Percentiles rank a stretch among this genome's conserved stretches.
phyloP scores from a whole-genome alignment of 2,113 vertebrate species.

The Charadrius vociferus region DNA sequence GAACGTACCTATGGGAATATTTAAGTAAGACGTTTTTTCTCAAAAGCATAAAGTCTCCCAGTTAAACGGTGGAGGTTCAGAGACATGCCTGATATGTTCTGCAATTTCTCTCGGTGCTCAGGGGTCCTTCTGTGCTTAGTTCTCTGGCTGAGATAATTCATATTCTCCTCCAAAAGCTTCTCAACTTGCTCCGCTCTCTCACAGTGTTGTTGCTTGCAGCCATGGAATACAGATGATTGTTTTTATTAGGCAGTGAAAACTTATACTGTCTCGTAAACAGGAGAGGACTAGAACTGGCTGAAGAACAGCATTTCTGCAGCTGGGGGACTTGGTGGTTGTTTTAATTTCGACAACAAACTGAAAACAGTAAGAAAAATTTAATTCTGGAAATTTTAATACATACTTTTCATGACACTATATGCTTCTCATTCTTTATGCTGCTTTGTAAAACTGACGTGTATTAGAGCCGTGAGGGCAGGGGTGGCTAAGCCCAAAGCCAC shows the following conservation, averaged over 20 bases:
- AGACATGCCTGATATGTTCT: neutral
- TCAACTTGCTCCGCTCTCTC: neutral
- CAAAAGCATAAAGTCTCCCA: neutral
- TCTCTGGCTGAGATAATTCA: constrained; percentile 38
- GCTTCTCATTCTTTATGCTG: neutral
- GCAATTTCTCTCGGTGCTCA: neutral
- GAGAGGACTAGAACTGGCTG: neutral
- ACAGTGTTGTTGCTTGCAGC: constrained; percentile 8
- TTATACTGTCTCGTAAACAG: constrained; percentile 15
- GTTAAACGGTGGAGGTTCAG: neutral
- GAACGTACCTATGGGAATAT: neutral
- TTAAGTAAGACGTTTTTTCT: neutral
- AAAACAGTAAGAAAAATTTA: neutral
- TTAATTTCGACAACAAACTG: neutral
- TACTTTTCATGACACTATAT: neutral
- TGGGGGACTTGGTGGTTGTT: neutral
- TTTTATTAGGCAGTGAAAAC: constrained; percentile 52
- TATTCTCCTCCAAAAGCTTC: constrained; percentile 50
- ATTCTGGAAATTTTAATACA: neutral
- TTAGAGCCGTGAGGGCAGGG: neutral
- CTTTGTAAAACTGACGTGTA: neutral
- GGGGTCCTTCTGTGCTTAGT: constrained; percentile 26
- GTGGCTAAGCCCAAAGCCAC: neutral
- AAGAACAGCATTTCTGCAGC: neutral
- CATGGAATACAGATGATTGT: constrained; percentile 59